phyloP scores from a whole-genome alignment of 1,140 invertebrate species.

The Drosophila athabasca region DNA sequence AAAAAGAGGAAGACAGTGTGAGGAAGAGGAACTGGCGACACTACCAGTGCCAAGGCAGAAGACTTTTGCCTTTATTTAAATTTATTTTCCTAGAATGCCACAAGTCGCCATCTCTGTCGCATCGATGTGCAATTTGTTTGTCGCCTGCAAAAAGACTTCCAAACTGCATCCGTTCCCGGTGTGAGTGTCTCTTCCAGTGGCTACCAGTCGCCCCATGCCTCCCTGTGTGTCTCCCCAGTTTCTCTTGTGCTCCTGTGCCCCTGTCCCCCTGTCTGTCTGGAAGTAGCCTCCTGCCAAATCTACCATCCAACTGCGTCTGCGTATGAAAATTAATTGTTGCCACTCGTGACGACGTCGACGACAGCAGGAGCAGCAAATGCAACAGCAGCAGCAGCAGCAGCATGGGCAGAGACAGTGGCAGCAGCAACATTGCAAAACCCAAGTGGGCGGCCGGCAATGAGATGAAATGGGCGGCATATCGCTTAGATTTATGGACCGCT shows the following conservation, averaged over 20 bases:
- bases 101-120: slow-evolving; percentile 65
- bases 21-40: slow-evolving; percentile 1
- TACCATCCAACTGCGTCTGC: slow-evolving; percentile 63
- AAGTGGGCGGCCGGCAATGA: slow-evolving; percentile 44
- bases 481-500: slow-evolving; percentile 74
- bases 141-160: slow-evolving; percentile 32
- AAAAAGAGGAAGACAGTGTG: not conserved
- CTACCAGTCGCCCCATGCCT: slow-evolving; percentile 3
- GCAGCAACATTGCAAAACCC: slow-evolving; percentile 26
- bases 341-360: slow-evolving; percentile 71
- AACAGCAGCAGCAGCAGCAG: slow-evolving; percentile 17
- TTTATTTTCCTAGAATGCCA: slow-evolving; percentile 81
- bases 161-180: slow-evolving; percentile 41
- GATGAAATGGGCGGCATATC: slow-evolving; percentile 66
- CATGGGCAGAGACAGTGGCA: slow-evolving; percentile 7
- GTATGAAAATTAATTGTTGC: slow-evolving; percentile 82
- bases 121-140: slow-evolving; percentile 80
- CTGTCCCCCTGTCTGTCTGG: slow-evolving; percentile 16
- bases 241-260: slow-evolving; percentile 4
- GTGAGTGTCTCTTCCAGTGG: not conserved
- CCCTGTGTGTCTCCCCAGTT: slow-evolving; percentile 6
- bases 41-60: slow-evolving; percentile 1
- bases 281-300: slow-evolving; percentile 26
- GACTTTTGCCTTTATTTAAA: slow-evolving; percentile 73
- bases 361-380: slow-evolving; percentile 21